Percentiles rank a stretch among this genome's conserved stretches.
phyloP scores from a whole-genome alignment of 2,888 invertebrate species.

The Monopis laevigella region DNA sequence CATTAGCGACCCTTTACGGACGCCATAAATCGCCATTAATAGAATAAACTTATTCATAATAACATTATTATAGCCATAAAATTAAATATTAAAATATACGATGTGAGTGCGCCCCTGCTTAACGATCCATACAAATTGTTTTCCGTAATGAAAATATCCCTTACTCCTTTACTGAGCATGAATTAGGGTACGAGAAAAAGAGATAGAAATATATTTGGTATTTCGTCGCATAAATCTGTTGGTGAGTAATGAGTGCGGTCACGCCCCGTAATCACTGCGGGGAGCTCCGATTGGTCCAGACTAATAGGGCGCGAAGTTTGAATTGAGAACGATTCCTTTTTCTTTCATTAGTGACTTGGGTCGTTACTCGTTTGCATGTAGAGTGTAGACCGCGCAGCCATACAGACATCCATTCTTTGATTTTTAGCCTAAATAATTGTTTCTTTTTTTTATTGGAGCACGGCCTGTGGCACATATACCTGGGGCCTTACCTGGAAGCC shows the following conservation, averaged over 20 bases:
- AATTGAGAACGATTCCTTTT: too few species aligned
- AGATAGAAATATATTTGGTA: constrained; percentile 24
- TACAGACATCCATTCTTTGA: background rate
- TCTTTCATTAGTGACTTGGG: constrained; percentile 24
- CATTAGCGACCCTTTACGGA: constrained; percentile 44
- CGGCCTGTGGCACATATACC: too few species aligned
- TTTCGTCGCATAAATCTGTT: constrained; percentile 30
- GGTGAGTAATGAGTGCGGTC: constrained; percentile 56
- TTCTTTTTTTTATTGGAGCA: too few species aligned
- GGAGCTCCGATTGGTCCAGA: constrained; percentile 44
- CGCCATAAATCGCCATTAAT: constrained; percentile 42
- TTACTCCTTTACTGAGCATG: constrained; percentile 22
- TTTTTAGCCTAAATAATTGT: too few species aligned
- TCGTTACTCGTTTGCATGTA: too few species aligned
- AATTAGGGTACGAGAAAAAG: constrained; percentile 21
- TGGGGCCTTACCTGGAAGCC: too few species aligned
- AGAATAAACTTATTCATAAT: constrained; percentile 53
- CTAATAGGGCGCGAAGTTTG: constrained; percentile 46
- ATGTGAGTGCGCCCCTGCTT: constrained; percentile 37
- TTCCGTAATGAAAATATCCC: constrained; percentile 28
- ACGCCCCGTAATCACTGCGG: constrained; percentile 55
- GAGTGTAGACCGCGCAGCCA: background rate
- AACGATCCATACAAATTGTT: constrained; percentile 38
- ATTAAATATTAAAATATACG: constrained; percentile 59
- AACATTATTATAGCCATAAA: constrained; percentile 52